phyloP scores from a whole-genome alignment of 1,140 invertebrate genomes.

The Drosophila lowei region DNA sequence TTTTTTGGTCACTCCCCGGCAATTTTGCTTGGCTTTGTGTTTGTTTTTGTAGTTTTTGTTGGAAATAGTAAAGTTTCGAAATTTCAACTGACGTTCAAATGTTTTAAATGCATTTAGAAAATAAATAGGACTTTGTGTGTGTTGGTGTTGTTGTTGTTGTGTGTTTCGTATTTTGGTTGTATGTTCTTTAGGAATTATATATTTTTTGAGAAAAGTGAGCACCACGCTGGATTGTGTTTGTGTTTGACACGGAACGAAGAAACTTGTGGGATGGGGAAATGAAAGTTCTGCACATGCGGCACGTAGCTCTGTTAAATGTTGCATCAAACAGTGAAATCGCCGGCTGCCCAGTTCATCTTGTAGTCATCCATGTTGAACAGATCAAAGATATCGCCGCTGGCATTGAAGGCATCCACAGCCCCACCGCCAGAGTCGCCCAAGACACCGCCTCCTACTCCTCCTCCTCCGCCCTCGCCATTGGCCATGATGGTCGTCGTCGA shows the following conservation, averaged over 20 bases:
- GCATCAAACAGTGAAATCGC: conserved; percentile 80
- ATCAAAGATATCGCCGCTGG: conserved; percentile 76
- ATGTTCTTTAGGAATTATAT: conserved; percentile 59
- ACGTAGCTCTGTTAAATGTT: background rate
- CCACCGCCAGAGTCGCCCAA: conserved; percentile 27
- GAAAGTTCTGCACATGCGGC: background rate
- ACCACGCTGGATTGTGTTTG: conserved; percentile 54
- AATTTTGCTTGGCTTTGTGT: conserved; percentile 69
- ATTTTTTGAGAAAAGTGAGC: conserved; percentile 66
- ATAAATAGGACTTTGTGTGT: conserved; percentile 73
- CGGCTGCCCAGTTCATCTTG: conserved; percentile 82
- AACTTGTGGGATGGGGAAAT: conserved; percentile 7
- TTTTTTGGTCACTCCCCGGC: conserved; percentile 58
- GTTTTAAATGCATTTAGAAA: conserved; percentile 81
- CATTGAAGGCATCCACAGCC: conserved; percentile 68
- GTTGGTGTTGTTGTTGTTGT: conserved; percentile 13
- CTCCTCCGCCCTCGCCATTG: conserved; percentile 10
- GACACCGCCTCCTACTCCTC: conserved; percentile 4
- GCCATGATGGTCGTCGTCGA: conserved; percentile 28
- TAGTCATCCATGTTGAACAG: conserved; percentile 83
- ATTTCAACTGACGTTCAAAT: conserved; percentile 71
- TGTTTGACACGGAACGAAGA: conserved; percentile 21
- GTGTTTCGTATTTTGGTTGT: conserved; percentile 32
- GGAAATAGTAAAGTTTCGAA: conserved; percentile 78
- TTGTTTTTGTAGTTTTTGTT: conserved; percentile 33